phyloP scores from a whole-genome alignment of 2,888 invertebrate species.

The Bombylius major region DNA sequence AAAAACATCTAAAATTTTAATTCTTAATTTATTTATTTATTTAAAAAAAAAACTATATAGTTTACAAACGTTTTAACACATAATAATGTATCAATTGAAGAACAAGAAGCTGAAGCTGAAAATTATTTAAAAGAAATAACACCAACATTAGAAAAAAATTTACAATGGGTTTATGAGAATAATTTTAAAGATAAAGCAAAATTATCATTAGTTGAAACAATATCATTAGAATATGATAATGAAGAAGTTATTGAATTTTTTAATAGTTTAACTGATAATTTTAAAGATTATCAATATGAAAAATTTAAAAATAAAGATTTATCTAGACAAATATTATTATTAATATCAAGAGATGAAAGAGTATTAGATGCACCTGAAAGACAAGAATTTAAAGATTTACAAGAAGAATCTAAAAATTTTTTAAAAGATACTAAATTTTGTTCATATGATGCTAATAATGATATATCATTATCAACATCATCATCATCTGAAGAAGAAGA shows the following conservation, averaged over 20 bases:
- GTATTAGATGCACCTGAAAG: constrained; percentile 50
- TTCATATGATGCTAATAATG: constrained; percentile 39
- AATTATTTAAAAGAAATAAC: constrained; percentile 1
- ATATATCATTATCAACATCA: no score
- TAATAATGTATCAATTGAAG: not conserved
- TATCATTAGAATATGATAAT: not conserved
- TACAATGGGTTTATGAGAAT: not conserved
- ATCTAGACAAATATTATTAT: constrained; percentile 55
- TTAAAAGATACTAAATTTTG: constrained; percentile 57
- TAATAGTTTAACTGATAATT: constrained; percentile 3
- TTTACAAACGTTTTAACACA: no score
- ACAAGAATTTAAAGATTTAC: constrained; percentile 43
- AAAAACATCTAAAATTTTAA: no score
- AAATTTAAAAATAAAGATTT: constrained; percentile 52
- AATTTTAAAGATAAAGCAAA: not conserved
- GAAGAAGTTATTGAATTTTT: not conserved
- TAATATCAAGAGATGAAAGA: constrained; percentile 48
- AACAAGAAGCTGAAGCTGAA: not conserved
- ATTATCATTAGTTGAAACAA: constrained; percentile 1
- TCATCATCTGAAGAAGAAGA: no score
- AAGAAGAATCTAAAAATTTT: constrained; percentile 58
- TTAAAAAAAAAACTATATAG: no score
- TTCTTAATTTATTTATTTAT: no score
- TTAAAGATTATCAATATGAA: constrained; percentile 49
- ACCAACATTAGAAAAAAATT: constrained; percentile 2